Evolutionary conservation across 2,797 vertebrate species (phyloP), one percentile per base, ranked within the genome.

Genomic region (Coluber constrictor): DNA sequence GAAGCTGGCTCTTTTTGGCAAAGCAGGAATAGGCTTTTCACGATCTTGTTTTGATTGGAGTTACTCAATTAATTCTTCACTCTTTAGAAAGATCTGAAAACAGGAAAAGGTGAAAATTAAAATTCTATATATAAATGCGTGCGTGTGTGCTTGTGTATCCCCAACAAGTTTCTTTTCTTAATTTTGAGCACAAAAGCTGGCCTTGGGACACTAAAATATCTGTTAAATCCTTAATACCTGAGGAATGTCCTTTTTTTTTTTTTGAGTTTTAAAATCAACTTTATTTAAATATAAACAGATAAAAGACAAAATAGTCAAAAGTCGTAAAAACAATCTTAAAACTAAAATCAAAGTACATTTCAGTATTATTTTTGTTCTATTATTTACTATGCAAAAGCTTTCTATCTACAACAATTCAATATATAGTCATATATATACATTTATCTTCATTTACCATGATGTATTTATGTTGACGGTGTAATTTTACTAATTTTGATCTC

Each of bases 61-160:
- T 95, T 96, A 95, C 95, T 96, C 94, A 94, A 96, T 55, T 90
- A 92, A 96, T 94, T 93, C 95, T 94, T 96, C 27, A 1, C 88
- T 92, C 92, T 95, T 90, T 92, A 96, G 95, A 59, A 87, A 95
- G 93, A 91, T 94, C 96, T 97, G 93, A 95, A 95, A 94, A 95
- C 94, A 89, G n/a, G 95, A 92, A 91, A 91, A 0, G 55, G 95
- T 95, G 95, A 88, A 95, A 95, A 79, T 37, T 20, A 56, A 57
- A 32, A 3, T 37, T 60, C 15, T 8, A 32, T 74, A 8, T 74
- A 74, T 37, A 74, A 32, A 32, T 5, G 2, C 7, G 1, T 61
- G 23, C 9, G n/a, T 7, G 13, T 32, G 66, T 16, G 1, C 66
- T 32, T 70, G n/a, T 74, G 15, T 32, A 74, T 32, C 20, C 74